These are phyloP conservation scores for Pampusana beccarii DNA, from an alignment of 2,113 vertebrate species.

Conservation along the genomic window DNA sequence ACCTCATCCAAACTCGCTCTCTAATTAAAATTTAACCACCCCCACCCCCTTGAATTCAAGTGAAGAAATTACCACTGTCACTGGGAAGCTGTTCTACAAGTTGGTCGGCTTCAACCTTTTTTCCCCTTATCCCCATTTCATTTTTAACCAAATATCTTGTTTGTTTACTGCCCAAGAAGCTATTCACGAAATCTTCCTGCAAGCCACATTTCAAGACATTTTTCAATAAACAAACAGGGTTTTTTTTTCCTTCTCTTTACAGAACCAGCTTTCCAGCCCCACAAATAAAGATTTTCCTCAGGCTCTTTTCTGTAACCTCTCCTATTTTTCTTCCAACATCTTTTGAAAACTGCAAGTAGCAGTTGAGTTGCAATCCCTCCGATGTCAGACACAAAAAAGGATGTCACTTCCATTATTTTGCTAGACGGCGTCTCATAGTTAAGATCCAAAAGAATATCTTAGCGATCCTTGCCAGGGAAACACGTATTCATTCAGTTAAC, in stretches of 20 bases:
- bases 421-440: background rate
- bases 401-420: background rate
- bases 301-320: background rate
- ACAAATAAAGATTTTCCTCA: background rate
- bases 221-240: background rate
- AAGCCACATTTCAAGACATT: background rate
- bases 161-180: background rate
- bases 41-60: background rate
- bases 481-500: background rate
- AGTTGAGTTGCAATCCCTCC: background rate
- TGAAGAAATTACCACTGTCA: background rate
- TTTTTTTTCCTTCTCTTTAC: background rate
- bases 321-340: background rate
- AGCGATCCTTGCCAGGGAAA: background rate
- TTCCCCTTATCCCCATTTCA: background rate
- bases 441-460: constrained; percentile 12
- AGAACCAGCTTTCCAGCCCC: background rate
- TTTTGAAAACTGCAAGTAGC: background rate
- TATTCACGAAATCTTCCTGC: background rate
- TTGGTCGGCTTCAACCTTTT: background rate
- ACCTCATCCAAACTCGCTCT: background rate
- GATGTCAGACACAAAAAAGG: background rate
- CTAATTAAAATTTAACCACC: background rate
- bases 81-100: constrained; percentile 8
- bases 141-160: background rate